Base-by-base conservation (phyloP, 2,888 invertebrate genomes). In the Hydroisotoma schaefferi region DNA sequence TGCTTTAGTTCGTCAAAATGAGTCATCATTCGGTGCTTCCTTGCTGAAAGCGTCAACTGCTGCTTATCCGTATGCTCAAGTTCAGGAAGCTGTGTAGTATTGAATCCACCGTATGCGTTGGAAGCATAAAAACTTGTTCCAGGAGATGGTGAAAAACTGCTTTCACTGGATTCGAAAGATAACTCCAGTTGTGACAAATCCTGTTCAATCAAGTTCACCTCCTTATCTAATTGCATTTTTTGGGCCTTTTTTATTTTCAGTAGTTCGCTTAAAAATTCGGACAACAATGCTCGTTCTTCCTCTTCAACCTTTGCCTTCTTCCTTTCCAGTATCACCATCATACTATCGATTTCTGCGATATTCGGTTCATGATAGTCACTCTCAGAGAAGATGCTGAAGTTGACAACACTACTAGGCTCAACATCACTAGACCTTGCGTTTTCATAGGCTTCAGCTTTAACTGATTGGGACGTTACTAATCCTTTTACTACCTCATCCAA, bases 1-100 rank as follows among this genome's bases (percentile, higher is more conserved):
- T 89, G 84, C 47, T 90, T 88, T 75, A 94, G 87, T 77, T 93
- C 93, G 62, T 91, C 90, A 77, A 92, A 92, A 79, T 94, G 91
- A 4, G 86, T 85, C 73, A 87, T 85, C 81, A 94, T 86, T 20
- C 90, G 80, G 59, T 87, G 81, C 75, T 88, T 82, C 25, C 90
- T 79, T 23, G 85, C 80, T 0, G 87, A 84, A 26, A 90, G 77
- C 0, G 85, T 83, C 0, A 80, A 77, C 12, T 68, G 57, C 26
- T 68, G 56, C 22, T 44, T 20, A 25, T 62, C 67, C 1, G 60
- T 57, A 43, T 54, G 48, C 12, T 43, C 29, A 22, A 63, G 49
- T 4, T 62, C 57, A 20, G 40, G 27, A n/a, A 63, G 49, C 4
- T 62, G 57, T 26, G 67, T 63, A 33, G 65, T 63, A 49, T 71